Conservation (phyloP, 2,797 vertebrate genomes). For the Phrynocephalus forsythii region DNA sequence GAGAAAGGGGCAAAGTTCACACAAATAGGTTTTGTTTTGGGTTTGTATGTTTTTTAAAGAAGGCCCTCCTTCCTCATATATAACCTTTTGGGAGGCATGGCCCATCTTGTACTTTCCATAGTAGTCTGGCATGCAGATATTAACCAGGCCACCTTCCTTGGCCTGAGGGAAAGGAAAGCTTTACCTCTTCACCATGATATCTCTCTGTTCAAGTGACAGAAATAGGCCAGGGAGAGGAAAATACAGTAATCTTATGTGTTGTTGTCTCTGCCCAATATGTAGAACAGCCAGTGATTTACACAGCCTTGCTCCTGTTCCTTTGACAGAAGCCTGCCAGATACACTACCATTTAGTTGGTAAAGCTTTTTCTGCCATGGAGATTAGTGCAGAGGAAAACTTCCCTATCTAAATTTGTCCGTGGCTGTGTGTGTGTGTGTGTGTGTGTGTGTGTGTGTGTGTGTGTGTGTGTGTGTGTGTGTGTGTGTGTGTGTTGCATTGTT, state of each 20-base stretch:
- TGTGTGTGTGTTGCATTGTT: no score
- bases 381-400: neutral
- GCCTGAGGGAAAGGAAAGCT: neutral
- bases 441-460: no score
- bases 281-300: neutral
- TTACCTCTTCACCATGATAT: neutral
- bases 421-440: no score
- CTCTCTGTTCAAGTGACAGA: neutral
- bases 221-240: neutral
- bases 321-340: neutral
- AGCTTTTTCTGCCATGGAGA: neutral
- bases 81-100: no score
- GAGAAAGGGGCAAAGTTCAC: no score
- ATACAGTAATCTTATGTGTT: neutral
- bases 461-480: no score
- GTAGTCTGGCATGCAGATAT: no score
- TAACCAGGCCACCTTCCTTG: no score
- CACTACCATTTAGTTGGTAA: neutral
- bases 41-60: no score
- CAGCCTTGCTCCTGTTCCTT: neutral
- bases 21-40: no score
- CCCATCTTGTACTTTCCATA: no score
- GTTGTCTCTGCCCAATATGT: neutral
- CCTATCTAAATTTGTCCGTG: neutral
- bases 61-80: no score